Base-by-base conservation (phyloP, 2,888 invertebrate genomes). In the Antitype chi region DNA sequence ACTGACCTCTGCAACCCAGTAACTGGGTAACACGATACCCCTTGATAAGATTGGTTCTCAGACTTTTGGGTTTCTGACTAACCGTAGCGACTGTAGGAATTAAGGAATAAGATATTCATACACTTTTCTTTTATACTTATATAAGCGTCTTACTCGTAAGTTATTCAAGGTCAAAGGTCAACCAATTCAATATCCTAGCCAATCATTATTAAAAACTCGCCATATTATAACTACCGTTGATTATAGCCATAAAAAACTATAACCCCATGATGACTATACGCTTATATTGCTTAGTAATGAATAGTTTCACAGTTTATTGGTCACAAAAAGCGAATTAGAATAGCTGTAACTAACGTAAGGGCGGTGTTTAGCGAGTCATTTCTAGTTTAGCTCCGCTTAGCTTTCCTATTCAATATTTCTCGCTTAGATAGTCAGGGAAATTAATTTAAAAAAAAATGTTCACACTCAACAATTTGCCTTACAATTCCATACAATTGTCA, bases 191-290 rank as follows among this genome's bases (percentile, higher is more conserved):
- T 80, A 15, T 60, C 60, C n/a, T 23, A 23, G 13, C 25, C 17
- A 53, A 49, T 49, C 17, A 55, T 8, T 55, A 43, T 47, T 47
- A 43, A 15, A 75, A 67, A 67, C 6, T 64, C 6, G 2, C 32
- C 7, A 11, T 55, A 68, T 0, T 23, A 20, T 52, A 70, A 84
- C 49, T 57, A 20, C 43, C 47, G 32, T 52, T 79, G 55, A 81
- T 81, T 72, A 73, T 28, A 81, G 69, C 15, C 59, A 47, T 72
- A n/a, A 57, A 82, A 62, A 84, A 73, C 60, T 63, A 70, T 73
- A 62, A 72, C 23, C 17, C 20, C 32, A 66, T 64, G 47, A 52
- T 32, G 28, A n/a, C n/a, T 32, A 9, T 59, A 71, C 7, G 52
- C 6, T 70, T 70, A 73, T n/a, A 62, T 79, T 72, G 59, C 49